phyloP scores from a whole-genome alignment of 2,113 vertebrate species.

The Oophaga pumilio region DNA sequence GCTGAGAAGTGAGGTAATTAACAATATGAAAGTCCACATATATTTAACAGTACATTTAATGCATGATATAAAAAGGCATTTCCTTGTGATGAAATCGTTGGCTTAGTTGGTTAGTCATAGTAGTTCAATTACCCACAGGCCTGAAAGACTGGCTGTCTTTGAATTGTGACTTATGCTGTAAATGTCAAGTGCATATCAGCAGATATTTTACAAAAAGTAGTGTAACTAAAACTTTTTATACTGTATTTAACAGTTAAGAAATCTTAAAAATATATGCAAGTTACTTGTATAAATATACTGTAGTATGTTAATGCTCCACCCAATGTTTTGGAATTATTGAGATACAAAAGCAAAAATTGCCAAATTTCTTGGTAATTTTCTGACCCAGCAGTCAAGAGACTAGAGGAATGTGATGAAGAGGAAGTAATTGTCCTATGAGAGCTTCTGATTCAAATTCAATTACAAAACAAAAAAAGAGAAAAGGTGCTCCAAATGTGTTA shows the following conservation, averaged over 20 bases:
- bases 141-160: constrained; percentile 29
- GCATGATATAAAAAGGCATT: constrained; percentile 48
- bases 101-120: constrained; percentile 36
- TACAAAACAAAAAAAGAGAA: too few relatives aligned
- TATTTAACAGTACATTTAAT: constrained; percentile 40
- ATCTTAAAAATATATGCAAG: not conserved
- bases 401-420: too few relatives aligned
- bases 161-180: constrained; percentile 31
- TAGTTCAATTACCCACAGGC: constrained; percentile 21
- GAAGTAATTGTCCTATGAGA: too few relatives aligned
- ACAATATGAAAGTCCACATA: constrained; percentile 51
- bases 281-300: not conserved
- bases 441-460: too few relatives aligned
- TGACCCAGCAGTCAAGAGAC: too few relatives aligned
- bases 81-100: constrained; percentile 10
- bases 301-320: not conserved
- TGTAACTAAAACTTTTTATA: not conserved
- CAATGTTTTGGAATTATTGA: not conserved
- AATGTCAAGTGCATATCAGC: constrained; percentile 12
- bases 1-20: constrained; percentile 51
- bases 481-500: too few relatives aligned
- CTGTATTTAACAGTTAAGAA: not conserved
- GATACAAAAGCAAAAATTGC: too few relatives aligned
- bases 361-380: too few relatives aligned
- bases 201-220: not conserved